Conservation (phyloP, 2,797 vertebrate genomes). For the Champsocephalus gunnari region DNA sequence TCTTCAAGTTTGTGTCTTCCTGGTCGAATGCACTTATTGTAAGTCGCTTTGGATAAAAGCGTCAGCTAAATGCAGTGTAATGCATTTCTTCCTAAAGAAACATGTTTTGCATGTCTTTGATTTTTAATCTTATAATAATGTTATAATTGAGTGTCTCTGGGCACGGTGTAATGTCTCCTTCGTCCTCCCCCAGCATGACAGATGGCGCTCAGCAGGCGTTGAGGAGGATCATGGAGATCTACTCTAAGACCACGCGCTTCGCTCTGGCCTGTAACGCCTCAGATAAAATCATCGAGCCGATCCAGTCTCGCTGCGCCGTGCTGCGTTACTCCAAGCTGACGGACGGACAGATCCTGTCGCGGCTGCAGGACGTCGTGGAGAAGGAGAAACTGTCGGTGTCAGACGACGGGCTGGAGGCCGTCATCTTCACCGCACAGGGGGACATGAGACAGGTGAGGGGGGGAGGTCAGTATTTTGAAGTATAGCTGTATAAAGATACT, state of each 20-base stretch:
- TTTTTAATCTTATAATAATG: too few relatives aligned
- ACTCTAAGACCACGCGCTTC: slow-evolving; percentile 97
- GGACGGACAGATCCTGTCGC: slow-evolving; percentile 91
- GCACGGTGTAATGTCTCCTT: background rate
- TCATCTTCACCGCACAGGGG: slow-evolving; percentile 98
- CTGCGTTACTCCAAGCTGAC: slow-evolving; percentile 95
- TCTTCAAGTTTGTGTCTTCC: too few relatives aligned
- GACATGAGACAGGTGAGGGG: slow-evolving; percentile 96
- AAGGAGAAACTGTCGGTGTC: slow-evolving; percentile 88
- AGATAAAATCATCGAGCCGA: slow-evolving; percentile 97
- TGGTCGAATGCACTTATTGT: too few relatives aligned
- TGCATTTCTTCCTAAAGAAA: too few relatives aligned
- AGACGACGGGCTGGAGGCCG: slow-evolving; percentile 94
- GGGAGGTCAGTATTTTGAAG: too few relatives aligned
- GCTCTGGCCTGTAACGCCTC: slow-evolving; percentile 97
- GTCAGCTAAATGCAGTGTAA: too few relatives aligned
- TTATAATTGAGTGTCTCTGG: too few relatives aligned
- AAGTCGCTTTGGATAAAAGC: too few relatives aligned
- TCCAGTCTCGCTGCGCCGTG: slow-evolving; percentile 97
- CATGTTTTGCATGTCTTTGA: too few relatives aligned
- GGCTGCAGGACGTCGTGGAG: slow-evolving; percentile 91
- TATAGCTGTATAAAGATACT: too few relatives aligned
- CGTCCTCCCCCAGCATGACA: slow-evolving; percentile 89
- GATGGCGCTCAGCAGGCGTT: slow-evolving; percentile 97
- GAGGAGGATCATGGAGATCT: slow-evolving; percentile 98